Evolutionary conservation across 2,888 invertebrate genomes (phyloP).

Genomic region (Eilema sororculum): DNA sequence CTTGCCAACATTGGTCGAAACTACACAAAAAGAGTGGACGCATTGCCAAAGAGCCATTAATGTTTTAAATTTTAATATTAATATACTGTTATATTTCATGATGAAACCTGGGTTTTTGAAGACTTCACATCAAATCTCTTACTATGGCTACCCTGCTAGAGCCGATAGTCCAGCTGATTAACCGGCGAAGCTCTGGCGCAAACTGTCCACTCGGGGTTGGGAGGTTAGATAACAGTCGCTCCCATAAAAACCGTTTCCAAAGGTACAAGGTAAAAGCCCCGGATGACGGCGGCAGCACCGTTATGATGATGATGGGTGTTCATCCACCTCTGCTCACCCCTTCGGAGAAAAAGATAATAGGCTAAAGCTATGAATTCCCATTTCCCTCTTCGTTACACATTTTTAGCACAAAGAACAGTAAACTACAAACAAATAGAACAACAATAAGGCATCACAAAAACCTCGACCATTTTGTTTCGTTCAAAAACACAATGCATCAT

Average conservation of each 20-base stretch:
- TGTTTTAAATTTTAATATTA: constrained; percentile 55
- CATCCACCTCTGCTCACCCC: background rate
- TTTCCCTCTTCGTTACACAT: background rate
- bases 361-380: background rate
- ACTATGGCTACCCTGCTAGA: too few species aligned
- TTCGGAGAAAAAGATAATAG: background rate
- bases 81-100: constrained; percentile 42
- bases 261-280: too few species aligned
- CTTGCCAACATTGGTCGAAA: constrained; percentile 4
- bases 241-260: too few species aligned
- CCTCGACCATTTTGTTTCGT: constrained; percentile 50
- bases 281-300: too few species aligned
- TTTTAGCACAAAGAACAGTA: constrained; percentile 5
- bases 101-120: background rate
- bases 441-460: constrained; percentile 42
- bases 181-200: too few species aligned
- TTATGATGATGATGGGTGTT: background rate
- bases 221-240: too few species aligned
- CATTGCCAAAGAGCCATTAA: constrained; percentile 49
- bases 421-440: constrained; percentile 35
- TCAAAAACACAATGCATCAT: constrained; percentile 62
- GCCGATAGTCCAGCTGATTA: too few species aligned
- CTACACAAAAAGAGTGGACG: constrained; percentile 38
- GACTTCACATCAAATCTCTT: background rate
- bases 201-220: too few species aligned